These are phyloP conservation scores for Lycaena phlaeas DNA, from an alignment of 2,888 invertebrate species.

Conservation along the genomic window DNA sequence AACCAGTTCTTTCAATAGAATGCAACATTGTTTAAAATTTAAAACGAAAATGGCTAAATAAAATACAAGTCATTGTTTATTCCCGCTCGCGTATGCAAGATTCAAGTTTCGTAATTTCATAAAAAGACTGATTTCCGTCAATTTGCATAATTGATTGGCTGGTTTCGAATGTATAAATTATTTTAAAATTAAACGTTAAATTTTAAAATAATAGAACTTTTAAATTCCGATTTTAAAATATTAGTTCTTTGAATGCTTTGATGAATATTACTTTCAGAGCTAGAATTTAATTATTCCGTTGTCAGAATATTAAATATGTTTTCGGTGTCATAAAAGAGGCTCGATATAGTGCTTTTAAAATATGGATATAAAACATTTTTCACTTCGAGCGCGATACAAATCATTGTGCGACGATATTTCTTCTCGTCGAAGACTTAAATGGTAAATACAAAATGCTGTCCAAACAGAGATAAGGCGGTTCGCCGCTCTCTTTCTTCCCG, in stretches of 20 bases:
- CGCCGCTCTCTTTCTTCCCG: not conserved
- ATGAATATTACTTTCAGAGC: too few relatives aligned
- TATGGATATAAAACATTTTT: not conserved
- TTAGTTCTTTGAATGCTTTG: too few relatives aligned
- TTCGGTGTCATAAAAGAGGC: too few relatives aligned
- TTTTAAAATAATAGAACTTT: too few relatives aligned
- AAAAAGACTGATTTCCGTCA: slow-evolving; percentile 7
- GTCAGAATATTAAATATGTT: too few relatives aligned
- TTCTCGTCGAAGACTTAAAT: slow-evolving; percentile 12
- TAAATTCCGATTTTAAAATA: too few relatives aligned
- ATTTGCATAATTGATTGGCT: slow-evolving; percentile 12
- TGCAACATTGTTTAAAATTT: not conserved
- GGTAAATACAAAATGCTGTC: slow-evolving; percentile 11
- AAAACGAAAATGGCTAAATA: slow-evolving; percentile 27
- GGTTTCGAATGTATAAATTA: too few relatives aligned
- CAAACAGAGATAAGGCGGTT: slow-evolving; percentile 10
- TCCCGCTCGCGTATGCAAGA: slow-evolving; percentile 32
- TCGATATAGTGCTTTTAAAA: not conserved
- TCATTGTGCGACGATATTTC: slow-evolving; percentile 9
- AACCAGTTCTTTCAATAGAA: not conserved
- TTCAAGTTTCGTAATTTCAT: slow-evolving; percentile 14
- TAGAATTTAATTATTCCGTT: too few relatives aligned
- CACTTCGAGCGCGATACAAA: slow-evolving; percentile 3
- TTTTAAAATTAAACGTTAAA: too few relatives aligned
- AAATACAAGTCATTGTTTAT: slow-evolving; percentile 40